These are phyloP conservation scores for Malacoctenus gilli DNA, from an alignment of 2,797 vertebrate species.

Conservation along the genomic window DNA sequence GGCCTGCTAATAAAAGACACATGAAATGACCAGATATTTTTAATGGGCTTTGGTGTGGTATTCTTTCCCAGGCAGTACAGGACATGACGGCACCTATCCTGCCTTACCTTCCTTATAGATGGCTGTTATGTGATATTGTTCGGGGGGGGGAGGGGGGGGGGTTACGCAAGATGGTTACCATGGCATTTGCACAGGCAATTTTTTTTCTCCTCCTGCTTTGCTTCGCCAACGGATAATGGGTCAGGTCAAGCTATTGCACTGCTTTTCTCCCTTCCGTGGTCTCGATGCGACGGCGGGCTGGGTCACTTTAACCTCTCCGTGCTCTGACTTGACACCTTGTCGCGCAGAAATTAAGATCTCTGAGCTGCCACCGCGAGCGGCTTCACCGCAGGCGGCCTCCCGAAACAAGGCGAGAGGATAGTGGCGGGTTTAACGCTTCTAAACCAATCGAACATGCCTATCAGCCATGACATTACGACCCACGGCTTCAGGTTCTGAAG, in stretches of 20 bases:
- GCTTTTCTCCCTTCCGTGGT: constrained; percentile 48
- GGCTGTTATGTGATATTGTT: constrained; percentile 58
- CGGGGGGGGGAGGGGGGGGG: constrained; percentile 62
- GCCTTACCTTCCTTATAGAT: constrained; percentile 55
- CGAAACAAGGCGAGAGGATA: no score
- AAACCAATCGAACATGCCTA: no score
- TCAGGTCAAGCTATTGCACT: constrained; percentile 68
- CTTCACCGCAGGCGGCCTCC: no score
- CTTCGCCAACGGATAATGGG: constrained; percentile 63
- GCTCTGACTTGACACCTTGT: constrained; percentile 62
- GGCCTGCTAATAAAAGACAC: constrained; percentile 50
- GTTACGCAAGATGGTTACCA: constrained; percentile 68
- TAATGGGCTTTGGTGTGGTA: constrained; percentile 49
- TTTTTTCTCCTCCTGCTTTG: constrained; percentile 59
- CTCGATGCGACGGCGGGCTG: constrained; percentile 55
- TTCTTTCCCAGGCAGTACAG: constrained; percentile 29
- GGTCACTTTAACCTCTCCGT: constrained; percentile 70
- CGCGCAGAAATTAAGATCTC: constrained; percentile 46
- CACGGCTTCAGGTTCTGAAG: no score
- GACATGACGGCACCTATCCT: constrained; percentile 39
- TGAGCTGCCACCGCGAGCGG: constrained; percentile 17
- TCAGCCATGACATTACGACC: no score
- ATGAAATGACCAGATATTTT: constrained; percentile 50
- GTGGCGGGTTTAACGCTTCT: constrained; percentile 4
- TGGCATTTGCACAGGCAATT: constrained; percentile 63